Conservation (phyloP, 1,140 invertebrate genomes). For the Vollenhovia emeryi region DNA sequence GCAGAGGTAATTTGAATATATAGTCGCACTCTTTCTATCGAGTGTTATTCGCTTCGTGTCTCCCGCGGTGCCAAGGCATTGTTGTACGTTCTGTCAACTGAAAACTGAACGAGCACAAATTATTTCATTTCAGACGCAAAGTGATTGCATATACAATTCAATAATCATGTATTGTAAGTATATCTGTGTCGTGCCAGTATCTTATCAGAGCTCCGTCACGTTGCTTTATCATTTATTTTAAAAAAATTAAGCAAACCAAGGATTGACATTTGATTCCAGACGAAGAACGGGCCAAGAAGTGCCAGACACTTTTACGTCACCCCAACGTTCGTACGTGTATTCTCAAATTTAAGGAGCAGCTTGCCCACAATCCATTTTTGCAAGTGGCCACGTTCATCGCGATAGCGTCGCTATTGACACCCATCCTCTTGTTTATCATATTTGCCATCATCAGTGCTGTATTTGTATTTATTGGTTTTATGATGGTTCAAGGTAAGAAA, state of each 20-base stretch:
- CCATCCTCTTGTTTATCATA: conserved; percentile 25
- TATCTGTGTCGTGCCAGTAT: neutral
- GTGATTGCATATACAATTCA: conserved; percentile 1
- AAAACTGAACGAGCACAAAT: neutral
- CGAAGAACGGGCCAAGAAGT: neutral
- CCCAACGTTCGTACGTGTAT: neutral
- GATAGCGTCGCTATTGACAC: neutral
- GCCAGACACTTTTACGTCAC: neutral
- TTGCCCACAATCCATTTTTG: conserved; percentile 11
- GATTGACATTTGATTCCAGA: conserved; percentile 2
- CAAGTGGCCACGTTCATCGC: neutral
- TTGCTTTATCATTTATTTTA: neutral
- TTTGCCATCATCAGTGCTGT: conserved; percentile 19
- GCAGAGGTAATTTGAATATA: conserved; percentile 18
- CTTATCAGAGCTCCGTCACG: neutral
- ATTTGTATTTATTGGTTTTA: conserved; percentile 69
- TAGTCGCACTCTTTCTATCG: neutral
- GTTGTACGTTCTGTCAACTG: neutral
- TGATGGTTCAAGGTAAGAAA: conserved; percentile 72
- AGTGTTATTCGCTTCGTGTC: neutral
- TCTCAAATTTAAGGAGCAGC: conserved; percentile 24
- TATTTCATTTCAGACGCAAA: conserved; percentile 7
- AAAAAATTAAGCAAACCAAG: neutral
- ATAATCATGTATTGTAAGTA: conserved; percentile 42
- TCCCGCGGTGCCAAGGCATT: neutral